Base-by-base conservation (phyloP, 2,888 invertebrate genomes). In the Drosophila fulvimacula region DNA sequence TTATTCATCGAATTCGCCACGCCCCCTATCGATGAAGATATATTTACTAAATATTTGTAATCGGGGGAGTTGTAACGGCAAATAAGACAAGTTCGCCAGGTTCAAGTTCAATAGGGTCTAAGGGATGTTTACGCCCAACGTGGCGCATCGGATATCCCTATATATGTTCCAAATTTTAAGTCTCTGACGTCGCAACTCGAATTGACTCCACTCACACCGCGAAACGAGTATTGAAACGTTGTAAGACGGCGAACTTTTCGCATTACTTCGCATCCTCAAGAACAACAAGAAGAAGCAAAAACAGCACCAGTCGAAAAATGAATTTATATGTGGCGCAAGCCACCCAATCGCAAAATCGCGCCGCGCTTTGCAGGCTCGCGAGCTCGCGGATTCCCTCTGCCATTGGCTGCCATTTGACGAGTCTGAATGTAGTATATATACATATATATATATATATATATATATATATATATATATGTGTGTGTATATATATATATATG, bases 291-390 rank as follows among this genome's bases (percentile, higher is more conserved):
- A 30, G 48, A 48, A 30, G 30, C 11, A 30, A 30, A 48, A 30
- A 7, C 32, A 49, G 24, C 13, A 32, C 19, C 49, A 21, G 15
- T 21, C 10, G 21, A 21, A n/a, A 34, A 17, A 51, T 21, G 34
- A 15, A 21, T n/a, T 51, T 32, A 7, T 21, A 36, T 21, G 21
- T 46, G n/a, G n/a, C 27, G 34, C 51, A 19, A 36, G 51, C 21
- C 34, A 34, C 51, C 48, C 51, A 51, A 51, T 51, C 19, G 34
- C 15, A 32, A 51, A 19, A n/a, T 34, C 15, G 34, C 34, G 51
- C 34, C 10, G 51, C 34, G 34, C 19, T 51, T 51, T 32, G 3
- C 10, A 21, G 10, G 5, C 10, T 36, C 51, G 21, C 34, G 30
- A 30, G 17, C 3, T 30, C 48, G 48, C 48, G 48, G 6, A 30